Evolutionary conservation across 2,888 invertebrate species (phyloP).

Genomic region (Amiota communis): DNA sequence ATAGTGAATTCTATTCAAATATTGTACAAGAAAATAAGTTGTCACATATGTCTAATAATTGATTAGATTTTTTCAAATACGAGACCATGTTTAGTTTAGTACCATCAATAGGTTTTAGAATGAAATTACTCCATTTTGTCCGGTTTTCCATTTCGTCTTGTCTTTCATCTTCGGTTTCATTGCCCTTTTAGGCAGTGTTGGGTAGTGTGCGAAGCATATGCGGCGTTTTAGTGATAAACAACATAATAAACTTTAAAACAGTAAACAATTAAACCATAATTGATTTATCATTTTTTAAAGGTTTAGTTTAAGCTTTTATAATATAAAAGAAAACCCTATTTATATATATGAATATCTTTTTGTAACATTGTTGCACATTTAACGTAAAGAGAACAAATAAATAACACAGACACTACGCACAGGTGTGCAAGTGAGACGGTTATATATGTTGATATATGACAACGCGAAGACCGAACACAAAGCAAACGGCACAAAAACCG

Average conservation of each 20-base stretch:
- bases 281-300: too few relatives aligned
- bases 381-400: too few relatives aligned
- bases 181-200: slow-evolving; percentile 50
- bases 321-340: too few relatives aligned
- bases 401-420: too few relatives aligned
- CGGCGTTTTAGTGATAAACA: not conserved
- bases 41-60: not conserved
- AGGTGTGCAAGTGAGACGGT: slow-evolving; percentile 50
- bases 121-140: slow-evolving; percentile 63
- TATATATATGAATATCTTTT: too few relatives aligned
- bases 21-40: not conserved
- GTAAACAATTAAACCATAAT: not conserved
- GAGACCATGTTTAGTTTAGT: slow-evolving; percentile 24
- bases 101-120: slow-evolving; percentile 25
- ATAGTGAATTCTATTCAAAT: not conserved
- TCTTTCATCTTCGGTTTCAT: slow-evolving; percentile 55
- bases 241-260: not conserved
- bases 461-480: slow-evolving; percentile 63
- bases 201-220: slow-evolving; percentile 38
- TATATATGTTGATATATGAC: slow-evolving; percentile 39
- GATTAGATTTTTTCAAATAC: not conserved
- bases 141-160: slow-evolving; percentile 58
- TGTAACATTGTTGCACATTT: too few relatives aligned
- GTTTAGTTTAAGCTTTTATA: too few relatives aligned
- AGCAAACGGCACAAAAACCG: slow-evolving; percentile 59